phyloP scores from a whole-genome alignment of 2,113 vertebrate species.

The Rissa tridactyla region DNA sequence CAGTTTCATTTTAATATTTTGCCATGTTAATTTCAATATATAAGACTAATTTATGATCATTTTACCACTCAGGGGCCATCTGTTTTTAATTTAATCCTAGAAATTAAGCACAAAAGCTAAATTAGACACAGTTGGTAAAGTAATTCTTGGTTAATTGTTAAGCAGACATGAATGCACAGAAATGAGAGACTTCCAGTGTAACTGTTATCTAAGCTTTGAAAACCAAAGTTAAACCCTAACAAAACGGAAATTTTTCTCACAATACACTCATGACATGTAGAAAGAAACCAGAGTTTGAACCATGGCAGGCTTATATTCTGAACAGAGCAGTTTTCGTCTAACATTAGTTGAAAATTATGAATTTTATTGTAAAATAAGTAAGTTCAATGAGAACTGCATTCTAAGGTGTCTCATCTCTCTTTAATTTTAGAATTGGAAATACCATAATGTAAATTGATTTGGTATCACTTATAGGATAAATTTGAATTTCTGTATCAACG shows the following conservation, averaged over 20 bases:
- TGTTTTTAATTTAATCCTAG: conserved; percentile 63
- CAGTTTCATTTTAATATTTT: conserved; percentile 26
- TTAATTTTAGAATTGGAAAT: not conserved
- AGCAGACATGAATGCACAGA: not conserved
- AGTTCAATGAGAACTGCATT: not conserved
- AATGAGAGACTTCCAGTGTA: not conserved
- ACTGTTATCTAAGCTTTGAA: not conserved
- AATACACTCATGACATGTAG: not conserved
- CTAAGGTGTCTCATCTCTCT: not conserved
- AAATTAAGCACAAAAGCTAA: conserved; percentile 58
- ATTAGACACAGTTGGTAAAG: conserved; percentile 57
- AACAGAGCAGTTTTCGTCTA: not conserved
- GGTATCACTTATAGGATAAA: not conserved
- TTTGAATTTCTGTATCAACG: not conserved
- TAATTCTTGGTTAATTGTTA: conserved; percentile 58
- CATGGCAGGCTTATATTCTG: not conserved
- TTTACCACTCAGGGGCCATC: conserved; percentile 34
- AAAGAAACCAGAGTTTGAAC: not conserved
- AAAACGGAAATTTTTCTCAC: not conserved
- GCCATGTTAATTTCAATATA: conserved; percentile 25
- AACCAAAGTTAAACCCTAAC: not conserved
- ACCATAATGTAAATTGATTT: not conserved
- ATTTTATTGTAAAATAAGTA: not conserved
- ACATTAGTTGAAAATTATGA: not conserved
- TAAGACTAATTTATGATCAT: conserved; percentile 42